Evolutionary conservation across 2,888 invertebrate species (phyloP).

Genomic region (Pristionchus exspectatus): DNA sequence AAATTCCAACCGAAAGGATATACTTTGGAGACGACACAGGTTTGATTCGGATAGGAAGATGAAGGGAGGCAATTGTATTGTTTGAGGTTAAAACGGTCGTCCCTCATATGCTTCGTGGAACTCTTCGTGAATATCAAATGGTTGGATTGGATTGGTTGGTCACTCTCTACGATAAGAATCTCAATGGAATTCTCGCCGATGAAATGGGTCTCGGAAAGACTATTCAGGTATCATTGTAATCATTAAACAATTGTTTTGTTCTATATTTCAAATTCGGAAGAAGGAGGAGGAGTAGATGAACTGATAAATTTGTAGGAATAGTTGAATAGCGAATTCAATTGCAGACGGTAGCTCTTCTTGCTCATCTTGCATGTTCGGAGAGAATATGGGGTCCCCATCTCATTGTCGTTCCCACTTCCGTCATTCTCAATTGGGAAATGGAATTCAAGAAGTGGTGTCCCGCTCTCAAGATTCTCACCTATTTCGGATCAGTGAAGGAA

Average conservation of each 20-base stretch:
- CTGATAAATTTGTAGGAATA: background rate
- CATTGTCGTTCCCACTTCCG: slow-evolving; percentile 98
- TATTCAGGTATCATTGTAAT: slow-evolving; percentile 84
- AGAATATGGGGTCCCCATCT: slow-evolving; percentile 98
- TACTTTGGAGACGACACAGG: slow-evolving; percentile 93
- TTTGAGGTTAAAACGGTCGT: slow-evolving; percentile 90
- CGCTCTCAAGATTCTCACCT: slow-evolving; percentile 97
- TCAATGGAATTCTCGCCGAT: slow-evolving; percentile 90
- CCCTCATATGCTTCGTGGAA: slow-evolving; percentile 92
- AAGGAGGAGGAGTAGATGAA: background rate
- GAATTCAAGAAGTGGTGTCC: slow-evolving; percentile 99
- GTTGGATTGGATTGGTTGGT: slow-evolving; percentile 98
- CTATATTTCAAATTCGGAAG: background rate
- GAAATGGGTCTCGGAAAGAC: slow-evolving; percentile 88
- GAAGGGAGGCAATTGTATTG: background rate
- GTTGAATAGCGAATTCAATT: background rate
- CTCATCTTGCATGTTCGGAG: slow-evolving; percentile 93
- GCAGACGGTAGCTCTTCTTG: slow-evolving; percentile 90
- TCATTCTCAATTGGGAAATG: slow-evolving; percentile 99
- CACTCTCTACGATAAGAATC: slow-evolving; percentile 93
- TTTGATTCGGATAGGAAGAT: slow-evolving; percentile 75
- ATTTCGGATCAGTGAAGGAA: slow-evolving; percentile 97
- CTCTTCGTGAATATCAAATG: slow-evolving; percentile 94
- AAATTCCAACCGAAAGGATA: slow-evolving; percentile 98
- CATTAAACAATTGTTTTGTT: background rate